Evolutionary conservation across 2,113 vertebrate species (phyloP).

Genomic region (Athene noctua): DNA sequence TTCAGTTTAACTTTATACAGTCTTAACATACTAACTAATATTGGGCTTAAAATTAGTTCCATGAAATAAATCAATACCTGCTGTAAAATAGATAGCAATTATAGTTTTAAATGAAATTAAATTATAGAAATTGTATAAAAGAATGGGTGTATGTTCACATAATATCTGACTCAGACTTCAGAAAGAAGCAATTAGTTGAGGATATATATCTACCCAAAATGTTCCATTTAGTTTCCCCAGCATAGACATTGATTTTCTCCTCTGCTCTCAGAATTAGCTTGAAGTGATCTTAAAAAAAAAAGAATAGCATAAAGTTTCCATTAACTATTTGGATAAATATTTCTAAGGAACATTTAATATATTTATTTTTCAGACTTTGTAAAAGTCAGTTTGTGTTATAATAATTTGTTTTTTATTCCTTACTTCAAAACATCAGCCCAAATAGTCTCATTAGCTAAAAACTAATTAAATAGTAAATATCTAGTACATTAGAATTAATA

Average conservation of each 20-base stretch:
- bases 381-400: neutral
- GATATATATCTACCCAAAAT: neutral
- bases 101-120: neutral
- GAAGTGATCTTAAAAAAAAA: neutral
- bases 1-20: neutral
- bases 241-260: neutral
- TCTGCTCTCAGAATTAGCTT: neutral
- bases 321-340: neutral
- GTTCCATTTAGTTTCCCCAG: neutral
- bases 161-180: neutral
- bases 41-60: neutral
- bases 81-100: neutral
- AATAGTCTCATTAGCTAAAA: neutral
- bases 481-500: neutral
- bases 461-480: neutral
- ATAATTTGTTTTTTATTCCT: neutral
- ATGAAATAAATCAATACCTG: neutral
- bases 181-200: neutral
- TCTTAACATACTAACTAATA: neutral
- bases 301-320: neutral
- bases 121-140: neutral
- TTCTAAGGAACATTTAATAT: neutral
- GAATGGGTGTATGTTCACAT: neutral
- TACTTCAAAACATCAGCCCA: neutral
- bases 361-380: neutral